Evolutionary conservation across 2,797 vertebrate genomes (phyloP).

Genomic region (Hozukius guyotensis): DNA sequence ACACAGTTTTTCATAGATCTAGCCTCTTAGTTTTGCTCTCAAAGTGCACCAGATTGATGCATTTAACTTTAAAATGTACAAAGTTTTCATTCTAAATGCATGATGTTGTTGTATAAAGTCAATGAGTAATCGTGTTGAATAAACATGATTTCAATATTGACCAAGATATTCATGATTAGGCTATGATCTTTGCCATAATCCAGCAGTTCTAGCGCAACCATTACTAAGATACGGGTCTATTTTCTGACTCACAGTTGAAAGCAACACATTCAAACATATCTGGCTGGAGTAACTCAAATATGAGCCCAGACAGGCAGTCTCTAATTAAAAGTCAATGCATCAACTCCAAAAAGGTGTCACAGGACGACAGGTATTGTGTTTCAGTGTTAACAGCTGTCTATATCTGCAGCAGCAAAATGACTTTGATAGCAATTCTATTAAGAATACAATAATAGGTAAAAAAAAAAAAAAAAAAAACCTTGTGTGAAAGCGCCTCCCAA

Average conservation of each 20-base stretch:
- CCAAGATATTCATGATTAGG: no score
- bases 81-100: no score
- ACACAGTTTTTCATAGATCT: no score
- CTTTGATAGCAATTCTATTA: background rate
- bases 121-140: fast-evolving
- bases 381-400: background rate
- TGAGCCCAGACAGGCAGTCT: background rate
- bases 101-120: no score
- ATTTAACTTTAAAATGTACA: no score
- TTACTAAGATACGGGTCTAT: background rate
- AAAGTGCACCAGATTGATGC: no score
- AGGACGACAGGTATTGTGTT: no score
- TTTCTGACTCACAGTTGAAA: background rate
- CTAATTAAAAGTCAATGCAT: background rate
- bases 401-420: background rate
- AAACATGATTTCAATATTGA: no score
- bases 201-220: background rate
- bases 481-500: background rate
- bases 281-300: background rate
- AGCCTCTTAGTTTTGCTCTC: no score
- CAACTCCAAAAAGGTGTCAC: background rate
- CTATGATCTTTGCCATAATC: background rate
- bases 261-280: background rate
- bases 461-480: background rate
- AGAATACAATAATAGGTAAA: background rate